Conservation (phyloP, 2,888 invertebrate genomes). For the Cataglyphis albicans region DNA sequence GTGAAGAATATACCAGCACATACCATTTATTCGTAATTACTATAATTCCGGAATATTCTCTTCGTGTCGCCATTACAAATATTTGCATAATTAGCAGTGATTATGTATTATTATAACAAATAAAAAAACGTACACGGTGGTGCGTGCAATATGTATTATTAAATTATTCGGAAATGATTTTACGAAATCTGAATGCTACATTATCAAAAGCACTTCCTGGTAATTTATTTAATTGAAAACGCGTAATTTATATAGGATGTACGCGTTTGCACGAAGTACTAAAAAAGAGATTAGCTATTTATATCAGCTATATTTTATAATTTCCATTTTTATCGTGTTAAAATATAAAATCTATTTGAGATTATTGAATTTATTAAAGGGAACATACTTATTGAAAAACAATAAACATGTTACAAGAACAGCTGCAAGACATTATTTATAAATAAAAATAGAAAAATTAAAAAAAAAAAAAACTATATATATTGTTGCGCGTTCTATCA, state of each 20-base stretch:
- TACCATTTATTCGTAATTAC: conserved; percentile 27
- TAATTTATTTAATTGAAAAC: conserved; percentile 10
- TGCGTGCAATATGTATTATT: conserved; percentile 47
- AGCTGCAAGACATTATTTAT: conserved; percentile 17
- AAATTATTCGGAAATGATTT: conserved; percentile 61
- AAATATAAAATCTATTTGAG: neutral
- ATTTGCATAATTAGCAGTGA: conserved; percentile 72
- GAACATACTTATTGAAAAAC: neutral
- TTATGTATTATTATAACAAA: conserved; percentile 57
- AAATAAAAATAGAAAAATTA: conserved; percentile 56
- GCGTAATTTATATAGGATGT: neutral
- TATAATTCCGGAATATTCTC: conserved; percentile 52
- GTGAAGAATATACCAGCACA: conserved; percentile 14
- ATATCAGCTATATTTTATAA: neutral
- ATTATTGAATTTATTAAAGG: neutral
- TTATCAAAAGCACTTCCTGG: neutral
- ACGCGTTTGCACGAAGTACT: neutral
- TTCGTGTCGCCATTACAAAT: conserved; percentile 50
- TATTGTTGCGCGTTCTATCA: conserved; percentile 31
- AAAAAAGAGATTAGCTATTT: neutral
- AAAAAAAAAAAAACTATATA: conserved; percentile 34
- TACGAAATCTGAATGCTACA: neutral
- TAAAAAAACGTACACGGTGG: conserved; percentile 38
- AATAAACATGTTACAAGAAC: conserved; percentile 3
- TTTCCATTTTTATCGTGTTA: neutral